These are phyloP conservation scores for Babylonia areolata DNA, from an alignment of 1,140 invertebrate genomes.

Conservation along the genomic window DNA sequence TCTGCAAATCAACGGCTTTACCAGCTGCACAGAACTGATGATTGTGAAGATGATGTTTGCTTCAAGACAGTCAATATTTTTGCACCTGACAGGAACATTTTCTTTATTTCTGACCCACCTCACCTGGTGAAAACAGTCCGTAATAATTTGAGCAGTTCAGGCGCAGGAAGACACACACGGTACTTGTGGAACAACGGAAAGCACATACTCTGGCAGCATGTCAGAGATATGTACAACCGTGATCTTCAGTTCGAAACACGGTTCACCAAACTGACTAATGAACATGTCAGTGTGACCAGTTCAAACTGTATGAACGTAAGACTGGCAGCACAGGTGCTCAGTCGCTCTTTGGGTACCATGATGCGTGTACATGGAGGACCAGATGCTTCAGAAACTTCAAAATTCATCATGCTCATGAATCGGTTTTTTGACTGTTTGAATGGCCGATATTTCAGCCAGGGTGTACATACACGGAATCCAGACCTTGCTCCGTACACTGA, in stretches of 20 bases:
- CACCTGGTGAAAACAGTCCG: conserved; percentile 42
- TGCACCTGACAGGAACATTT: conserved; percentile 25
- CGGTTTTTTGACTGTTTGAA: no score
- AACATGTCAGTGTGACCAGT: no score
- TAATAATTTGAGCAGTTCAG: conserved; percentile 36
- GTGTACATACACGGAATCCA: no score
- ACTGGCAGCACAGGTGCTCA: conserved; percentile 34
- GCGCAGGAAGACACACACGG: conserved; percentile 22
- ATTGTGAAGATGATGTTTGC: neutral
- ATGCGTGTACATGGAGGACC: no score
- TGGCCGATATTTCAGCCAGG: no score
- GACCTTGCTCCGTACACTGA: no score
- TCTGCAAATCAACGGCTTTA: conserved; percentile 35
- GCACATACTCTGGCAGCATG: conserved; percentile 31
- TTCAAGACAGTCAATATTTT: neutral
- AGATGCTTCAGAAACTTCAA: no score
- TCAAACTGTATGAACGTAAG: no score
- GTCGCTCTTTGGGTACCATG: no score
- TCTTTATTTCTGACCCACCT: conserved; percentile 39
- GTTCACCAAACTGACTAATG: conserved; percentile 37
- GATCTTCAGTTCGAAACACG: conserved; percentile 22
- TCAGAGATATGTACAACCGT: conserved; percentile 13
- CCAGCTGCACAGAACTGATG: conserved; percentile 21
- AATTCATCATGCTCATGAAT: no score
- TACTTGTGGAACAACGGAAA: conserved; percentile 32